Conservation (phyloP, 2,888 invertebrate genomes). For the Drosophila prolongata region DNA sequence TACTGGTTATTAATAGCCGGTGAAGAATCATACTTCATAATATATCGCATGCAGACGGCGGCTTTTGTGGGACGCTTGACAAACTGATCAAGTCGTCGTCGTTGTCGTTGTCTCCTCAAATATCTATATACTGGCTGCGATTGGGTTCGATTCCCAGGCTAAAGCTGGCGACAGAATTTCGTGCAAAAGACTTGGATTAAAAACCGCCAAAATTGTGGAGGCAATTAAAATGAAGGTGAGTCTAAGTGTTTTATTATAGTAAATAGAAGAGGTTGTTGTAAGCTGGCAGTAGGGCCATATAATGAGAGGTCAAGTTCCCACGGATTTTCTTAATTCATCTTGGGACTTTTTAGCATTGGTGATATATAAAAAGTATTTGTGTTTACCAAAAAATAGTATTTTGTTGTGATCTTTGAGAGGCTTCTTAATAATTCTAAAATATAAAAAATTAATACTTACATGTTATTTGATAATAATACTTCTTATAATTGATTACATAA, state of each 20-base stretch:
- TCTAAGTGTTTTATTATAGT: not conserved
- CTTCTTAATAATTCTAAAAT: not conserved
- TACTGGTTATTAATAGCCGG: slow-evolving; percentile 20
- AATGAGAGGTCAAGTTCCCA: no score
- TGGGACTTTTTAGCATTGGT: no score
- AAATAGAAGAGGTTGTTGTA: not conserved
- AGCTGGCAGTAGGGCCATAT: no score
- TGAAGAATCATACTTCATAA: slow-evolving; percentile 49
- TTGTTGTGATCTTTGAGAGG: not conserved
- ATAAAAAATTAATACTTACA: no score
- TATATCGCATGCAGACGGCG: slow-evolving; percentile 39
- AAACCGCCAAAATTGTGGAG: slow-evolving; percentile 84
- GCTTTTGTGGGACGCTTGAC: slow-evolving; percentile 57
- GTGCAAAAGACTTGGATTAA: slow-evolving; percentile 75
- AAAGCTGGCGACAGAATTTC: slow-evolving; percentile 63
- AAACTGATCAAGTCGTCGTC: slow-evolving; percentile 56
- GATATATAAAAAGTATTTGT: no score
- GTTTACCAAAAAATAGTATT: not conserved
- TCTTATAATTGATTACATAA: no score
- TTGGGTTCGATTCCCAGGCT: slow-evolving; percentile 30
- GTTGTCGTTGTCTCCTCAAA: not conserved
- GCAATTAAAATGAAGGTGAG: slow-evolving; percentile 84
- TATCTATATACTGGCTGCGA: slow-evolving; percentile 17
- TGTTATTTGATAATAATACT: no score
- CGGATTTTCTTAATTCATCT: no score